A percentile compares a stretch with the other conserved stretches of the same genome.
Evolutionary conservation across 2,888 invertebrate species (phyloP).

Genomic region (Rhyacophila evoluta): DNA sequence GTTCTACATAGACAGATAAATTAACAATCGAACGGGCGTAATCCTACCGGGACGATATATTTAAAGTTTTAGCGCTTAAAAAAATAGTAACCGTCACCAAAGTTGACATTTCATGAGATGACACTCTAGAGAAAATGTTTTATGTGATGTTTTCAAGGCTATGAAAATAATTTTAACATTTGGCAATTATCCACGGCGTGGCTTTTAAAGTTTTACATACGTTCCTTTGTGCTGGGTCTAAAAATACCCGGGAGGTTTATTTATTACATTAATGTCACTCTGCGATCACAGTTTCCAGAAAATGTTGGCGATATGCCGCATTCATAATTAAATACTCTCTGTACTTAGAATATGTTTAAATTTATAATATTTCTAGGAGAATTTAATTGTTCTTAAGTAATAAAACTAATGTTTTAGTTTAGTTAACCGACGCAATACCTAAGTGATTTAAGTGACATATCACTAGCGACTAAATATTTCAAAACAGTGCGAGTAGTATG

Average conservation of each 20-base stretch:
- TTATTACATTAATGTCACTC: slow-evolving; percentile 18
- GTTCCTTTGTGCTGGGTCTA: slow-evolving; percentile 10
- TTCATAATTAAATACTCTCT: background rate
- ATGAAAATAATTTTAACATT: slow-evolving; percentile 44
- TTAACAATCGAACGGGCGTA: background rate
- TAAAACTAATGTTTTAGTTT: too few species aligned
- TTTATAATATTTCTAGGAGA: too few species aligned
- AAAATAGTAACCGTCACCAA: background rate
- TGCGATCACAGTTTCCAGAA: background rate
- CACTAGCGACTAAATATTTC: too few species aligned
- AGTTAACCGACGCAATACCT: too few species aligned
- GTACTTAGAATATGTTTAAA: too few species aligned
- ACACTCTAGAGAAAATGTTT: background rate
- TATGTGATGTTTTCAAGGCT: slow-evolving; percentile 32
- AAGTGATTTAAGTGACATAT: too few species aligned
- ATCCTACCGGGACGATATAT: background rate
- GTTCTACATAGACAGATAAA: too few species aligned
- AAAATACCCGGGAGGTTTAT: background rate
- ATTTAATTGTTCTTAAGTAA: too few species aligned
- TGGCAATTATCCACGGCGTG: slow-evolving; percentile 38
- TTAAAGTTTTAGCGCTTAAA: background rate
- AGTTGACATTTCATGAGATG: slow-evolving; percentile 5
- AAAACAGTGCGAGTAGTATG: too few species aligned
- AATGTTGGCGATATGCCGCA: slow-evolving; percentile 12
- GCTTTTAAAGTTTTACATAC: slow-evolving; percentile 29